phyloP scores from a whole-genome alignment of 2,113 vertebrate species.

The Turnix velox region DNA sequence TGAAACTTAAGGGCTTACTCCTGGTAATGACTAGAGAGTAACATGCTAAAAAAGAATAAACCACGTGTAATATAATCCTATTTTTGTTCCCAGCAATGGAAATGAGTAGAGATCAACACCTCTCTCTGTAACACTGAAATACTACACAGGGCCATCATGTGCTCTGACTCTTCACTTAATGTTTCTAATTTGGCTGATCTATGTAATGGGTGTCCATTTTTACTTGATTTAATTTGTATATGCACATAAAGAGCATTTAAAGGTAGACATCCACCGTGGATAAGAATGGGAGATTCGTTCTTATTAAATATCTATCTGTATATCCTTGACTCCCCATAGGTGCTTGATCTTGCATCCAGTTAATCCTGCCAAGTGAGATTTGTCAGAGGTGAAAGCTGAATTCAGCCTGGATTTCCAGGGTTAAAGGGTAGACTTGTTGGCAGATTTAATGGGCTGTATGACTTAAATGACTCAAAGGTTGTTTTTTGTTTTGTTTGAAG shows the following conservation, averaged over 20 bases:
- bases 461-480: not conserved
- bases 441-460: not conserved
- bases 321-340: not conserved
- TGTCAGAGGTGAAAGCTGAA: not conserved
- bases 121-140: not conserved
- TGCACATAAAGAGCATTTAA: not conserved
- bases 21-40: not conserved
- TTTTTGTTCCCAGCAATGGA: not conserved
- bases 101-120: not conserved
- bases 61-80: not conserved
- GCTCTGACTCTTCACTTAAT: not conserved
- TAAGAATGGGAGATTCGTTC: not conserved
- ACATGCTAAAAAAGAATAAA: not conserved
- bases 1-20: constrained; percentile 20
- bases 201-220: constrained; percentile 5
- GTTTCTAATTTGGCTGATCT: not conserved
- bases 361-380: not conserved
- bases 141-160: not conserved
- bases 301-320: not conserved
- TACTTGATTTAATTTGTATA: not conserved
- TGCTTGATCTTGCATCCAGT: not conserved
- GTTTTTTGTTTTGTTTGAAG: not conserved
- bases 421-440: not conserved
- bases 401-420: constrained; percentile 4
- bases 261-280: not conserved